A percentile compares a stretch with the other conserved stretches of the same genome.
phyloP scores from a whole-genome alignment of 2,113 vertebrate genomes.

The Leucopternis melanops region DNA sequence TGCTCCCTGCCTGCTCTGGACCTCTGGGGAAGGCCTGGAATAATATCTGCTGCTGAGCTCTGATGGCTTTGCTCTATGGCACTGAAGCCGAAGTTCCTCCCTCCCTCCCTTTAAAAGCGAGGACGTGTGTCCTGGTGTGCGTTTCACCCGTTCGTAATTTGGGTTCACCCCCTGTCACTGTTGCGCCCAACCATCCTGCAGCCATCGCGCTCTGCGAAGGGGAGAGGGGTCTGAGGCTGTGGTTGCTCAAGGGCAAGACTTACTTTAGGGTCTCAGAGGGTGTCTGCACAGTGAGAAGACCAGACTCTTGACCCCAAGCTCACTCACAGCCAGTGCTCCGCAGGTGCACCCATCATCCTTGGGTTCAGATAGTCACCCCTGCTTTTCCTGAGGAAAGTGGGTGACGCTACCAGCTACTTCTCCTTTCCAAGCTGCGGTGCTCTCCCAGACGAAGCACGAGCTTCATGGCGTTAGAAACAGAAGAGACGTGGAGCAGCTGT shows the following conservation, averaged over 20 bases:
- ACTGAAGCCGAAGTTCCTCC: not conserved
- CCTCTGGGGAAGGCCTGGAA: not conserved
- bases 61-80: not conserved
- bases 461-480: not conserved
- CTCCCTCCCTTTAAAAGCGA: not conserved
- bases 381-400: not conserved
- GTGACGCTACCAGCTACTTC: not conserved
- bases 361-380: not conserved
- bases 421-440: not conserved
- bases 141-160: not conserved
- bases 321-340: rapidly evolving
- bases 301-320: not conserved
- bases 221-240: not conserved
- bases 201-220: not conserved
- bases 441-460: not conserved
- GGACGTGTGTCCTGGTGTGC: not conserved
- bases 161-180: not conserved
- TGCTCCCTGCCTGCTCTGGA: not conserved
- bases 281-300: not conserved
- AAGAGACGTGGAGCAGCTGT: not conserved
- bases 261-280: not conserved
- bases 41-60: not conserved
- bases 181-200: rapidly evolving
- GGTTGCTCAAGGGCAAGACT: not conserved
- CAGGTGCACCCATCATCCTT: not conserved